Percentiles rank a stretch among this genome's conserved stretches.
Evolutionary conservation across 2,113 vertebrate genomes (phyloP).

Genomic region (Gobius niger): DNA sequence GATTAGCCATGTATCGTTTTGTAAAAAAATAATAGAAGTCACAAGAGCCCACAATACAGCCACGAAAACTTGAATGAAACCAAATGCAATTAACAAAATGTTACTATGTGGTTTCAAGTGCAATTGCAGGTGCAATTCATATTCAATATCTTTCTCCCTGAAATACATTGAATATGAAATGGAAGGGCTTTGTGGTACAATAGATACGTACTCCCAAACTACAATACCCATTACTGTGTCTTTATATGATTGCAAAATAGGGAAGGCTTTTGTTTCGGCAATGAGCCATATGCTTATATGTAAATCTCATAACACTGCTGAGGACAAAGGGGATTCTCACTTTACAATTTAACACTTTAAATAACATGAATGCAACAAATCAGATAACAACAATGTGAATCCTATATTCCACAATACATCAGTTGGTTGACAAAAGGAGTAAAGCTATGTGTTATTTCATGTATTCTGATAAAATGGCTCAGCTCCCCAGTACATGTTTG

Average conservation of each 20-base stretch:
- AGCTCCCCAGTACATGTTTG: conserved; percentile 50
- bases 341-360: conserved; percentile 46
- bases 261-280: background rate
- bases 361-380: background rate
- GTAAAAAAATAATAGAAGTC: background rate
- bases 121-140: too few relatives aligned
- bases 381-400: background rate
- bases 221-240: background rate
- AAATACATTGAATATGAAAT: background rate
- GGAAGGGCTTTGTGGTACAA: background rate
- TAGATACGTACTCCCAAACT: background rate
- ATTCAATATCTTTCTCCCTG: too few relatives aligned
- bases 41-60: too few relatives aligned
- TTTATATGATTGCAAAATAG: background rate
- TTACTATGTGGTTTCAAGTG: too few relatives aligned
- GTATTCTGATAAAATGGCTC: conserved; percentile 40
- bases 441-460: conserved; percentile 21
- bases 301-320: background rate
- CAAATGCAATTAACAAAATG: too few relatives aligned
- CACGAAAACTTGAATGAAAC: too few relatives aligned
- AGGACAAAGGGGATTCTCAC: conserved; percentile 3
- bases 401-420: conserved; percentile 1
- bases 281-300: background rate
- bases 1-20: background rate
- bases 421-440: conserved; percentile 18